A percentile compares a stretch with the other conserved stretches of the same genome.
These are phyloP conservation scores for Cheilosia vernalis DNA, from an alignment of 2,888 invertebrate genomes.

Conservation along the genomic window DNA sequence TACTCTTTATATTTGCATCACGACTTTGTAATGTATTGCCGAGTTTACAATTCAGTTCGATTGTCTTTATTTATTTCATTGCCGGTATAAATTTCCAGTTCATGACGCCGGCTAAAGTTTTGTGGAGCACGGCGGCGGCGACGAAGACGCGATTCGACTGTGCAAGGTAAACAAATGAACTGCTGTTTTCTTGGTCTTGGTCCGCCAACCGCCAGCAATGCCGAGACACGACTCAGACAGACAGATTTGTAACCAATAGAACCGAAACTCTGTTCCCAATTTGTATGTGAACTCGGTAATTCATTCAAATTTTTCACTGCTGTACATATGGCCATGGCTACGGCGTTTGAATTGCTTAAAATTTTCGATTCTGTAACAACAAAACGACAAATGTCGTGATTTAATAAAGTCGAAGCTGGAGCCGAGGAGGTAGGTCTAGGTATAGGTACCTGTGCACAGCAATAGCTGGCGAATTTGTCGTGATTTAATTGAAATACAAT, in stretches of 20 bases:
- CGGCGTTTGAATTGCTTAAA: constrained; percentile 68
- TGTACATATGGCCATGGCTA: constrained; percentile 1
- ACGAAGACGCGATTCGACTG: constrained; percentile 38
- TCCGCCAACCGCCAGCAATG: constrained; percentile 49
- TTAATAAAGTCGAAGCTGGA: constrained; percentile 37
- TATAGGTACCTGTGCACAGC: constrained; percentile 48
- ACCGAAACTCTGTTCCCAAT: constrained; percentile 74
- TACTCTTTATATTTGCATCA: constrained; percentile 72
- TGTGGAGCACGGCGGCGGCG: constrained; percentile 58
- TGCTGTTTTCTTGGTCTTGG: constrained; percentile 52
- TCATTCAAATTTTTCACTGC: constrained; percentile 74
- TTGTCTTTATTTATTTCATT: constrained; percentile 75
- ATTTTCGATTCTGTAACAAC: constrained; percentile 52
- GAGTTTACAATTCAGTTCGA: constrained; percentile 74
- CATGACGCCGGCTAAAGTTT: constrained; percentile 69
- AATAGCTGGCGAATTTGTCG: constrained; percentile 72
- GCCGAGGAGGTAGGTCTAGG: constrained; percentile 45
- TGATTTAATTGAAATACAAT: constrained; percentile 76
- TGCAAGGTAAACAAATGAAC: constrained; percentile 69
- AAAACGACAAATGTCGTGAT: constrained; percentile 69
- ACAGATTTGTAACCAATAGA: constrained; percentile 76
- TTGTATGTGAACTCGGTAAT: constrained; percentile 75
- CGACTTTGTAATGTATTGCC: constrained; percentile 74
- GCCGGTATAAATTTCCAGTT: constrained; percentile 73
- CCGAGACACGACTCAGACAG: constrained; percentile 72